Evolutionary conservation across 2,797 vertebrate genomes (phyloP).

Genomic region (Champsocephalus esox): DNA sequence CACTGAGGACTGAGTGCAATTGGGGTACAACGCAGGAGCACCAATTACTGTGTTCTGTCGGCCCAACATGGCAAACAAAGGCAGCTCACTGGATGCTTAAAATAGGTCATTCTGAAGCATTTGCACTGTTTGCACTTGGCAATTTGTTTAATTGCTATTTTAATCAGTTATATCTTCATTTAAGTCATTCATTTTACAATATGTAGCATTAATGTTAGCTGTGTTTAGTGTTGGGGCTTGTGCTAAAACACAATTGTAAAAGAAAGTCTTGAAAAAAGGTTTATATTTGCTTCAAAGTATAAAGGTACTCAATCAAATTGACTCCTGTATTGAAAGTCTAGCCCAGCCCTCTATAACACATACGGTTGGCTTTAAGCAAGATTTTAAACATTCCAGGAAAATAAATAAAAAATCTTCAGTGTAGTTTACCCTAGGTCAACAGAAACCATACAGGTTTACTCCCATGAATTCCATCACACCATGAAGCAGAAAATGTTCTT

Average conservation of each 20-base stretch:
- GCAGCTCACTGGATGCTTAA: constrained; percentile 36
- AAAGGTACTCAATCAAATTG: background rate
- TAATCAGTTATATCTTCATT: background rate
- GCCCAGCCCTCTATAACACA: background rate
- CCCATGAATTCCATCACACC: constrained; percentile 13
- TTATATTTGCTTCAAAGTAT: background rate
- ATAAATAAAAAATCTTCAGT: constrained; percentile 8
- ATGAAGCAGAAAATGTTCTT: constrained; percentile 47
- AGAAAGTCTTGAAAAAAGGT: background rate
- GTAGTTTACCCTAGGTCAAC: constrained; percentile 31
- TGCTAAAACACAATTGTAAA: background rate
- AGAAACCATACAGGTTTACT: constrained; percentile 37
- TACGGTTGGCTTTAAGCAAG: constrained; percentile 16
- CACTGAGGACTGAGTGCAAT: constrained; percentile 60
- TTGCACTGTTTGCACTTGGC: constrained; percentile 12
- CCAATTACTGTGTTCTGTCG: constrained; percentile 67
- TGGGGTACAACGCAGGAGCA: constrained; percentile 48
- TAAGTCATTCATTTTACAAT: background rate
- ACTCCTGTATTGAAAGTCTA: background rate
- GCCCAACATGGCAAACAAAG: constrained; percentile 43
- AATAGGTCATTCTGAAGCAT: constrained; percentile 33
- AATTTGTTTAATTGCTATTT: background rate
- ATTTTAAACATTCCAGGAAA: constrained; percentile 12
- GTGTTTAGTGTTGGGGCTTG: background rate
- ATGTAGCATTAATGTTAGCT: background rate